Percentiles rank a stretch among this genome's conserved stretches.
Conservation (phyloP, 2,113 vertebrate species). For the Tragelaphus strepsiceros region DNA sequence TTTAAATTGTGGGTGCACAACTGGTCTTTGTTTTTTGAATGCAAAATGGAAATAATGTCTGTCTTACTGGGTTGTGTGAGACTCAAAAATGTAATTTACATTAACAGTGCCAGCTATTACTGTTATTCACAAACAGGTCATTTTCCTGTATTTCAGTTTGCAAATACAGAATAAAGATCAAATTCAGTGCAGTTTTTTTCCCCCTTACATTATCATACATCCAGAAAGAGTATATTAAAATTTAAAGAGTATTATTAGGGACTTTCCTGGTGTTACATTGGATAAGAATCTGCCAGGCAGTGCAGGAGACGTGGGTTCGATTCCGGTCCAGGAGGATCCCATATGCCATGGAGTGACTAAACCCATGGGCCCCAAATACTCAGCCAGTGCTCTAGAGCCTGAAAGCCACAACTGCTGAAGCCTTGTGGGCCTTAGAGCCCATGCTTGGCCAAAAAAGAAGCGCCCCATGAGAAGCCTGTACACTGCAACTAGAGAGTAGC, state of each 20-base stretch:
- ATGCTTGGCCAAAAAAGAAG: background rate
- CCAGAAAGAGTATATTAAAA: background rate
- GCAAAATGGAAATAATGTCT: background rate
- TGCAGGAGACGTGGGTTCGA: background rate
- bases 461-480: accelerated
- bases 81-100: background rate
- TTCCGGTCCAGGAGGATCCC: background rate
- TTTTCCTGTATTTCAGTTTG: background rate
- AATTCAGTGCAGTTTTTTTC: background rate
- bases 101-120: background rate
- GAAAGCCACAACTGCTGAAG: background rate
- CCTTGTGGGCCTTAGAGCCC: background rate
- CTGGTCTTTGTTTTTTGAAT: background rate
- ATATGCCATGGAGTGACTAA: background rate
- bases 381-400: background rate
- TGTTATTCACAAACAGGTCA: background rate
- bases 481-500: background rate
- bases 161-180: background rate
- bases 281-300: background rate
- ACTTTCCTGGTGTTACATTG: background rate
- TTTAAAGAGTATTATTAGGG: background rate
- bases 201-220: background rate
- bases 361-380: background rate
- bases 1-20: background rate
- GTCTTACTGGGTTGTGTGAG: background rate